A percentile compares a stretch with the other conserved stretches of the same genome.
phyloP scores from a whole-genome alignment of 2,888 invertebrate genomes.

The Drosophila limbata region DNA sequence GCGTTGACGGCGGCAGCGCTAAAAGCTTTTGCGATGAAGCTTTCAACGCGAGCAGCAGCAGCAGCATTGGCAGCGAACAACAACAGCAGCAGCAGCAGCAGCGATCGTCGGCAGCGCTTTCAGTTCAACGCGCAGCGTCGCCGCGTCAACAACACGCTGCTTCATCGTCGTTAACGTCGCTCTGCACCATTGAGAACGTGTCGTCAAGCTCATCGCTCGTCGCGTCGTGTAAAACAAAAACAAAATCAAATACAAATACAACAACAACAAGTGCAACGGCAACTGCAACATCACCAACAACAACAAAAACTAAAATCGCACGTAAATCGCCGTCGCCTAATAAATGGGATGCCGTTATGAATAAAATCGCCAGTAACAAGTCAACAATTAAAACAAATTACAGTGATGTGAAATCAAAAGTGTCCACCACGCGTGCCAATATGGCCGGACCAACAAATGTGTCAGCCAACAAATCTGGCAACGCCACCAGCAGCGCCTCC shows the following conservation, averaged over 20 bases:
- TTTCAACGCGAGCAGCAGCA: slow-evolving; percentile 52
- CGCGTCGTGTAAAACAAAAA: slow-evolving; percentile 59
- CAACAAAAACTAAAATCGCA: slow-evolving; percentile 40
- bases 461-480: slow-evolving; percentile 2
- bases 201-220: slow-evolving; percentile 59
- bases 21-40: slow-evolving; percentile 84
- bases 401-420: slow-evolving; percentile 95
- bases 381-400: slow-evolving; percentile 88
- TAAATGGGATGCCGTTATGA: slow-evolving; percentile 94
- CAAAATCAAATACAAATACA: slow-evolving; percentile 30
- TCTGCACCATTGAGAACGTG: slow-evolving; percentile 68
- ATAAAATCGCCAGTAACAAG: slow-evolving; percentile 91
- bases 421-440: slow-evolving; percentile 86
- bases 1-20: slow-evolving; percentile 80
- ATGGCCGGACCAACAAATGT: slow-evolving; percentile 26
- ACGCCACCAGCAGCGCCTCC: slow-evolving; percentile 16
- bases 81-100: slow-evolving; percentile 42
- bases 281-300: slow-evolving; percentile 29
- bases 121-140: slow-evolving; percentile 82
- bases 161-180: slow-evolving; percentile 71
- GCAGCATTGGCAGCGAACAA: slow-evolving; percentile 27
- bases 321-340: slow-evolving; percentile 82
- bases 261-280: slow-evolving; percentile 37
- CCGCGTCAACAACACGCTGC: slow-evolving; percentile 80
- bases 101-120: slow-evolving; percentile 51